A percentile compares a stretch with the other conserved stretches of the same genome.
Conservation (phyloP, 1,140 invertebrate genomes). For the Orchestia grillus region DNA sequence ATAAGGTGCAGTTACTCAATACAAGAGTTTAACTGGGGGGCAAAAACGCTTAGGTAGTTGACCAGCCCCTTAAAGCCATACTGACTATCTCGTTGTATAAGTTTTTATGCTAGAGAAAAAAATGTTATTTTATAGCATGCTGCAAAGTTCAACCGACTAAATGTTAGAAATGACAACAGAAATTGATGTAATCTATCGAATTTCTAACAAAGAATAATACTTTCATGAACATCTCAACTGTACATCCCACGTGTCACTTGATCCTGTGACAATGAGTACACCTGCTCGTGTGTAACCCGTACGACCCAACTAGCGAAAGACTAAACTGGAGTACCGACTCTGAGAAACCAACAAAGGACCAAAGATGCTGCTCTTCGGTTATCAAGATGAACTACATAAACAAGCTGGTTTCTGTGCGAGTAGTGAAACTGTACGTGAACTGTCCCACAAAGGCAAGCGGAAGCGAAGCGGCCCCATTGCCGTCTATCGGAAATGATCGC, state of each 20-base stretch:
- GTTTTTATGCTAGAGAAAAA: background rate
- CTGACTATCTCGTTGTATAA: background rate
- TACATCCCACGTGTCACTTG: background rate
- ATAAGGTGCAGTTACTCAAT: conserved; percentile 8
- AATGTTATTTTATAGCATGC: background rate
- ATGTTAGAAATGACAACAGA: background rate
- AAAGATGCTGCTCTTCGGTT: background rate
- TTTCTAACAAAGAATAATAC: background rate
- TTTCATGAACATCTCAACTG: background rate
- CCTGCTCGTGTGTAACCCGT: background rate
- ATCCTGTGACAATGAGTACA: background rate
- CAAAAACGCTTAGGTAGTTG: background rate
- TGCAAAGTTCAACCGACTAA: background rate
- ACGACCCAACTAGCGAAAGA: background rate
- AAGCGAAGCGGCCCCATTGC: background rate
- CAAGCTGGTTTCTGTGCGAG: background rate
- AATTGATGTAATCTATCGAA: background rate
- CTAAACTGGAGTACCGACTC: background rate
- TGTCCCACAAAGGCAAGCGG: background rate
- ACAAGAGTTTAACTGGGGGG: background rate
- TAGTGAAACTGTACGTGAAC: background rate
- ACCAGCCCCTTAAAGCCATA: background rate
- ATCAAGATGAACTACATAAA: background rate
- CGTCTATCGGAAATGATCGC: background rate
- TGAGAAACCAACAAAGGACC: background rate